Evolutionary conservation across 2,888 invertebrate genomes (phyloP).

Genomic region (Ashinkailepas kermadecensis): DNA sequence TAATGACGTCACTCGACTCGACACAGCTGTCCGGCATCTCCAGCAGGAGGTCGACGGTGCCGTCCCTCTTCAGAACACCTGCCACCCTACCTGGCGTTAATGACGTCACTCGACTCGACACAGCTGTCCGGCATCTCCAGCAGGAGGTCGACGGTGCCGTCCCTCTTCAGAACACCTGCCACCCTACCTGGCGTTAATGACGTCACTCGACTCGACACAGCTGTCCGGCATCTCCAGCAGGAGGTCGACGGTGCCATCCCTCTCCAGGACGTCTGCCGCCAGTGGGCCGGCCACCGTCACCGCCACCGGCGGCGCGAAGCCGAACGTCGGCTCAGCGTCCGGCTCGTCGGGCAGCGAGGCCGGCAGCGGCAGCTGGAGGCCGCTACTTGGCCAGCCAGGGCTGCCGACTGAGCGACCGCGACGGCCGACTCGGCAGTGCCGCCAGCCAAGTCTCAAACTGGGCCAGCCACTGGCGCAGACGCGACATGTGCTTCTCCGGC

Average conservation of each 20-base stretch:
- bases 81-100: neutral
- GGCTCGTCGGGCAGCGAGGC: neutral
- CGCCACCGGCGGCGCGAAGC: neutral
- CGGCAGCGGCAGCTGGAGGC: neutral
- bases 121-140: neutral
- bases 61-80: neutral
- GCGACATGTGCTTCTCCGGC: neutral
- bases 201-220: neutral
- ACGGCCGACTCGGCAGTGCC: neutral
- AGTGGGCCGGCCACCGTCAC: neutral
- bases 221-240: neutral
- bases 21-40: neutral
- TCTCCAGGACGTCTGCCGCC: neutral
- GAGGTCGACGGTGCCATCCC: neutral
- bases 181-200: neutral
- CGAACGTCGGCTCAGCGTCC: neutral
- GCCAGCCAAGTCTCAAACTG: neutral
- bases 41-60: neutral
- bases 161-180: too few relatives aligned
- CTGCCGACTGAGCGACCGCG: neutral
- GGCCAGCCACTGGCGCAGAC: neutral
- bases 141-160: neutral
- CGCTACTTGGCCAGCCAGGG: neutral
- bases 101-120: neutral
- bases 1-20: neutral